Evolutionary conservation across 2,797 vertebrate species (phyloP), one percentile per base, ranked within the genome.

Genomic region (Hoplostethus atlanticus): DNA sequence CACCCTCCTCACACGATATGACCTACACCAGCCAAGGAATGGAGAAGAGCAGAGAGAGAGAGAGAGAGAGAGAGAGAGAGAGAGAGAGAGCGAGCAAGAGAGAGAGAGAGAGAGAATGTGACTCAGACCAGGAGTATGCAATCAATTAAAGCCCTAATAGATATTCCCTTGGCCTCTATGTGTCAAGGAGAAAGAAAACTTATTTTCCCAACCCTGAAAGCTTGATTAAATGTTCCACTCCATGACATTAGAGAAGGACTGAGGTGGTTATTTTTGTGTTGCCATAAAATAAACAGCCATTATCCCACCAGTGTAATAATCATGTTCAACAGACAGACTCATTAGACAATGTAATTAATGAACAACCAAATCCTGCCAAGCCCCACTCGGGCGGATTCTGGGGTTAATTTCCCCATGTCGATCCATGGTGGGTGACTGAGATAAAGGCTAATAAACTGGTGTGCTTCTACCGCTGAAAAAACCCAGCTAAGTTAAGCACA

Each of bases 321-420:
- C 84, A 84, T 86, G 90, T 91, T 87, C 72, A 90, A 91, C 86
- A 87, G 84, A 81, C 83, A 92, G 80, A 84, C 87, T 92, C 77
- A 86, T 91, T 90, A 91, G 87, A 81, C 91, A 89, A 90, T 76
- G 72, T 91, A 88, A 91, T 94, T 93, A 93, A 91, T 91, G 83
- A 91, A 89, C 89, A 93, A 83, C 76, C 84, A 80, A 88, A 87
- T 83, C 87, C 77, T 89, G 90, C 91, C 89, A 91, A 85, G 89
- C 65, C 76, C 78, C 86, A 68, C 64, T 86, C 87, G 40, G 67
- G 79, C 21, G 60, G 83, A 88, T 88, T 86, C 86, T 70, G 84
- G 77, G 76, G 83, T 87, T 87, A 82, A 84, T 90, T 86, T 90
- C 84, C 84, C 80, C 31, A 36, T 51, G 80, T 87, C 85, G 90